Evolutionary conservation across 2,113 vertebrate genomes (phyloP).

Genomic region (Chroicocephalus ridibundus): DNA sequence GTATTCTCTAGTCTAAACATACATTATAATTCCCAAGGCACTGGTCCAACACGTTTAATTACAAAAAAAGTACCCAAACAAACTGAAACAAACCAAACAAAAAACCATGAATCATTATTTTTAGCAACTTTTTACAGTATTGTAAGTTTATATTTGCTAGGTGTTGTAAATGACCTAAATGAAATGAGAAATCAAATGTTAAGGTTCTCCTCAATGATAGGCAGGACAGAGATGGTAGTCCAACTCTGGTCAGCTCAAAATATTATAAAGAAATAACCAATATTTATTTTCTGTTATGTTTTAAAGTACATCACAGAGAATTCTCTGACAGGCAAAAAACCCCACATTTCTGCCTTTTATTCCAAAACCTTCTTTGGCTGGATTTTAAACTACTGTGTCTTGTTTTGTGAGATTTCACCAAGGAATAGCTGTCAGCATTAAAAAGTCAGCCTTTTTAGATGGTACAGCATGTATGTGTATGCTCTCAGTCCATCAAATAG

Average conservation of each 20-base stretch:
- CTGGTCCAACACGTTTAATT: not conserved
- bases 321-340: not conserved
- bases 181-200: not conserved
- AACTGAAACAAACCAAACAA: not conserved
- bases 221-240: not conserved
- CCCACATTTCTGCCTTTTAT: not conserved
- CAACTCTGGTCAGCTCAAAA: not conserved
- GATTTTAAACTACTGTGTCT: not conserved
- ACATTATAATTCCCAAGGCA: not conserved
- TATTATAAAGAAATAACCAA: not conserved
- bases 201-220: not conserved
- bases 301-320: not conserved
- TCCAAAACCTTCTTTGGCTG: not conserved
- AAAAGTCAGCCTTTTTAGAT: not conserved
- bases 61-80: not conserved
- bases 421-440: conserved; percentile 33
- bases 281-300: not conserved
- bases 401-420: not conserved
- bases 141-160: not conserved
- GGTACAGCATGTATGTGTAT: not conserved
- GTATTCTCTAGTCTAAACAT: not conserved
- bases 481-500: not conserved
- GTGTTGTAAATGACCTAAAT: not conserved
- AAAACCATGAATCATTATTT: not conserved
- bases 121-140: not conserved